These are phyloP conservation scores for Dorcus hopei DNA, from an alignment of 2,888 invertebrate species.

Conservation along the genomic window DNA sequence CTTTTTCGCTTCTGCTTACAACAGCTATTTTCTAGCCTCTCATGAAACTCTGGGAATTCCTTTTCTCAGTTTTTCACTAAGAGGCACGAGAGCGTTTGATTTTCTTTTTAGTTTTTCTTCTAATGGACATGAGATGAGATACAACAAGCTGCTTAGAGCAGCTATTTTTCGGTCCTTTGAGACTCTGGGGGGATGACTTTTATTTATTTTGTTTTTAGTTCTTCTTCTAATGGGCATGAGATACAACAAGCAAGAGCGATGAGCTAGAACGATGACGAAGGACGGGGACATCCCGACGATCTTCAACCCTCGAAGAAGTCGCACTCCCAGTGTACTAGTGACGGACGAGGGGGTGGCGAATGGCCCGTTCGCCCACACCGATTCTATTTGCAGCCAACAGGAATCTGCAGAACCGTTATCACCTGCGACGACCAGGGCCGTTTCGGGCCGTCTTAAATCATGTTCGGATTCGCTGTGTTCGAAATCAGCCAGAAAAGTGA, in stretches of 20 bases:
- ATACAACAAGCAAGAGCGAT: not conserved
- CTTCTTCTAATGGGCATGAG: not conserved
- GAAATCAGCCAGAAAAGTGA: slow-evolving; percentile 77
- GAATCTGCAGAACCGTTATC: slow-evolving; percentile 49
- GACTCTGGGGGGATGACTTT: too few species aligned
- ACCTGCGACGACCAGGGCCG: slow-evolving; percentile 41
- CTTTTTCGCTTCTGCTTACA: too few species aligned
- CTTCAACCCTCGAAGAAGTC: slow-evolving; percentile 62
- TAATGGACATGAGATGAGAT: too few species aligned
- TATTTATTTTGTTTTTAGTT: too few species aligned
- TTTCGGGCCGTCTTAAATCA: slow-evolving; percentile 50
- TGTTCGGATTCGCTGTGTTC: slow-evolving; percentile 79
- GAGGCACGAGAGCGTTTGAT: too few species aligned
- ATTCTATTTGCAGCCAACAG: slow-evolving; percentile 42
- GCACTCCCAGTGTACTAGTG: slow-evolving; percentile 45
- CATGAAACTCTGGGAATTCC: too few species aligned
- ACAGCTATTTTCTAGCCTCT: too few species aligned
- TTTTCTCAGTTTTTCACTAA: too few species aligned
- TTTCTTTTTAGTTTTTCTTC: too few species aligned
- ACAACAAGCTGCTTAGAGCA: too few species aligned
- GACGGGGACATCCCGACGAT: slow-evolving; percentile 78
- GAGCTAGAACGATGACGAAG: slow-evolving; percentile 55
- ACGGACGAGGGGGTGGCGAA: slow-evolving; percentile 45
- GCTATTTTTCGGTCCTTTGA: too few species aligned
- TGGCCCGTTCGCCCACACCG: slow-evolving; percentile 44